Percentiles rank a stretch among this genome's conserved stretches.
These are phyloP conservation scores for Neostethus bicornis DNA, from an alignment of 2,797 vertebrate genomes.

Conservation along the genomic window DNA sequence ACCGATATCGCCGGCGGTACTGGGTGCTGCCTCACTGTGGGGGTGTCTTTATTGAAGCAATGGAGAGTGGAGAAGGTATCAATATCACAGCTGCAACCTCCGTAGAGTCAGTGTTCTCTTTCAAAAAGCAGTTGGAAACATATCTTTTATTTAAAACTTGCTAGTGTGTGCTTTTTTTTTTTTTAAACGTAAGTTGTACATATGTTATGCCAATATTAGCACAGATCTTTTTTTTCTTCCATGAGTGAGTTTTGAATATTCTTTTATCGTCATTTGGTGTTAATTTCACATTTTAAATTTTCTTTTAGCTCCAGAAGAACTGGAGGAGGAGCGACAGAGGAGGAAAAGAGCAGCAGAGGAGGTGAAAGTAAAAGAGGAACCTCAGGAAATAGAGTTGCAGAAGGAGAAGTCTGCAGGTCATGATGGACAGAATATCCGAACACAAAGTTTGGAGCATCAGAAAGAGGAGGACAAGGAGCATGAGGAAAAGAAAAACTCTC, in stretches of 20 bases:
- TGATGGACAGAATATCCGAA: conserved; percentile 39
- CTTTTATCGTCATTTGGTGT: conserved; percentile 4
- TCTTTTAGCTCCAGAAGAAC: conserved; percentile 87
- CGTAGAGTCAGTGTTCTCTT: no score
- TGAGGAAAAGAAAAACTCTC: conserved; percentile 69
- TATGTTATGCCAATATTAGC: no score
- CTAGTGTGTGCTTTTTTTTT: no score
- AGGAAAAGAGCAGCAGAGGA: conserved; percentile 84
- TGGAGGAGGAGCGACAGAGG: conserved; percentile 92
- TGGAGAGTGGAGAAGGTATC: conserved; percentile 97
- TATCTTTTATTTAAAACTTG: no score
- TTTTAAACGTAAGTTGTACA: no score
- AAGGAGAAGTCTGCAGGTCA: conserved; percentile 58
- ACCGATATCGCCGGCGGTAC: conserved; percentile 94
- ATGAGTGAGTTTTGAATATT: conserved; percentile 11
- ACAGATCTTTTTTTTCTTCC: conserved; percentile 12
- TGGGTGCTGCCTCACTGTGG: conserved; percentile 98
- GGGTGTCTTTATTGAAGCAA: conserved; percentile 94
- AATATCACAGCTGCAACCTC: not conserved
- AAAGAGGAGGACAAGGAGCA: conserved; percentile 54
- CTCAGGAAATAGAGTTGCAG: conserved; percentile 82
- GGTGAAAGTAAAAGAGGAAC: conserved; percentile 92
- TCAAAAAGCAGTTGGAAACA: no score
- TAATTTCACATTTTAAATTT: conserved; percentile 7
- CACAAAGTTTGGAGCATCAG: conserved; percentile 45